Evolutionary conservation across 2,888 invertebrate genomes (phyloP), one percentile per base, ranked within the genome.

Genomic region (Drosophila mayaguana): DNA sequence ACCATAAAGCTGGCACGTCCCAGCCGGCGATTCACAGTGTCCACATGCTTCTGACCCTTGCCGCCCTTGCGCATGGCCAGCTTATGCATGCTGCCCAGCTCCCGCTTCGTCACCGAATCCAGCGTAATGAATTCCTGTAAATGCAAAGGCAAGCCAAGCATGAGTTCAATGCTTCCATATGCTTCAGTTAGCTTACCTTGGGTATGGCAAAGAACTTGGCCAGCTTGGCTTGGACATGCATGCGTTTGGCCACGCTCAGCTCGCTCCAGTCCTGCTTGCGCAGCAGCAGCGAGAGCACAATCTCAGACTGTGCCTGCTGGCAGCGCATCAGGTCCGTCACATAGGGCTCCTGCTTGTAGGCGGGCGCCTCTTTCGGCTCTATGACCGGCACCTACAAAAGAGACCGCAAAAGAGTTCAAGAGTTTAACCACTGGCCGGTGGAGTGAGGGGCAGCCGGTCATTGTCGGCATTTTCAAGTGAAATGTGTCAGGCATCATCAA

Each of bases 121-220:
- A 92, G 72, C 43, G 88, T 86, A 63, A 93, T 91, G 62, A 91
- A 92, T 88, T 93, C 92, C 93, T 93, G 61, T 5, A 72, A 64
- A 20, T 9, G 14, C 3, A 12, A 46, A 12, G 9, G n/a, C 38
- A n/a, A 56, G 22, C 11, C 16, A 62, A 20, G 1, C 56, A 0
- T 22, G 16, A 18, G 28, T 53, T 5, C 2, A 7, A 3, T 25
- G 12, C 6, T 28, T 36, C 28, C n/a, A 34, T 20, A 32, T 20
- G 9, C 16, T 7, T 16, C 28, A 25, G 12, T 32, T 9, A n/a
- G 4, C 71, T 75, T 80, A 93, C 93, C 90, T 91, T 92, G 64
- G 93, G 93, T 85, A 93, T 92, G 78, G 91, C 92, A 83, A 93
- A 93, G 88, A 93, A 93, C 78, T 91, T 92, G 34, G 93, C 91